Evolutionary conservation across 2,888 invertebrate genomes (phyloP).

Genomic region (Stomorhina lunata): DNA sequence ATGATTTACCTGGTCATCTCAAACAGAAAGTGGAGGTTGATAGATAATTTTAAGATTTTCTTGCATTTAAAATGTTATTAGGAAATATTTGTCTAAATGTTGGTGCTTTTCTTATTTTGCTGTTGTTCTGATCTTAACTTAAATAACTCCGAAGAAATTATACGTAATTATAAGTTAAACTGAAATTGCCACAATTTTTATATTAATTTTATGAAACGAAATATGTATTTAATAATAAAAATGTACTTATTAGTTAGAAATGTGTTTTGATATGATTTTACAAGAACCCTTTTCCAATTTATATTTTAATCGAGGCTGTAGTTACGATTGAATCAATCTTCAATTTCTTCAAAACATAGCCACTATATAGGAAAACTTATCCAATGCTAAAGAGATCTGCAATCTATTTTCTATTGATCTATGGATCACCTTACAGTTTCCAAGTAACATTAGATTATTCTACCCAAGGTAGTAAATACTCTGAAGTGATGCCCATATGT

Average conservation of each 20-base stretch:
- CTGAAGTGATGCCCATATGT: no score
- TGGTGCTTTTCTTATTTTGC: conserved; percentile 32
- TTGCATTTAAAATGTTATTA: background rate
- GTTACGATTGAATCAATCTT: no score
- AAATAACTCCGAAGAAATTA: background rate
- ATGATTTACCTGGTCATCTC: conserved; percentile 87
- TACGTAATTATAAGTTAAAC: conserved; percentile 43
- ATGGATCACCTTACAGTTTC: no score
- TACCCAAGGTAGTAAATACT: no score
- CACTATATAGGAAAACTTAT: no score
- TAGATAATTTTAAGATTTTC: conserved; percentile 68
- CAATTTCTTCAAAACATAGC: no score
- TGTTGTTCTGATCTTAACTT: conserved; percentile 23
- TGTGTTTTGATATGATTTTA: background rate
- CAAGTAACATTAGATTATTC: no score
- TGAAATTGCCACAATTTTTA: conserved; percentile 45
- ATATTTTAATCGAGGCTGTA: no score
- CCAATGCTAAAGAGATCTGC: no score
- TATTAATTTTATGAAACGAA: conserved; percentile 22
- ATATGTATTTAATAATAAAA: conserved; percentile 10
- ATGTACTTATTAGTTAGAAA: background rate
- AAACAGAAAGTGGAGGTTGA: conserved; percentile 84
- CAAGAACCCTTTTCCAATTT: background rate
- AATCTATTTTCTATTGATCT: no score
- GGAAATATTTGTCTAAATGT: background rate